Percentiles rank a stretch among this genome's conserved stretches.
phyloP scores from a whole-genome alignment of 1,140 invertebrate species.

The Carposina sasakii region DNA sequence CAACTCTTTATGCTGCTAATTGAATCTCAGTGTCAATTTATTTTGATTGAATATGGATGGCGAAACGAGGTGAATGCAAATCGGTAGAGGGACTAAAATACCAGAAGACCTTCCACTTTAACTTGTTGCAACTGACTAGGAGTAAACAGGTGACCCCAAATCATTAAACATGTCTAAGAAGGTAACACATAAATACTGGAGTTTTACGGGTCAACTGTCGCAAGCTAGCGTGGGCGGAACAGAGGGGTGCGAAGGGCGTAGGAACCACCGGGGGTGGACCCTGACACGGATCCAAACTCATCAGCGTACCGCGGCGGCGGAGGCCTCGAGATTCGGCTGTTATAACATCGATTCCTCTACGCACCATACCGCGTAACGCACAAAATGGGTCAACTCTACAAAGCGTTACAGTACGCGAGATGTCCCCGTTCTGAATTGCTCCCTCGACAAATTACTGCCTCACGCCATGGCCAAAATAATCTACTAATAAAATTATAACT shows the following conservation, averaged over 20 bases:
- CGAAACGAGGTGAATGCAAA: no score
- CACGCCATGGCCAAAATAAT: constrained; percentile 37
- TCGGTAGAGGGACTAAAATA: no score
- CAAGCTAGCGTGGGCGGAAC: constrained; percentile 29
- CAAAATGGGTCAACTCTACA: constrained; percentile 63
- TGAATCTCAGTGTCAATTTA: no score
- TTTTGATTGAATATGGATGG: no score
- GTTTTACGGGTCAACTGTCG: constrained; percentile 52
- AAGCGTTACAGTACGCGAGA: constrained; percentile 30
- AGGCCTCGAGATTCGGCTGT: constrained; percentile 60
- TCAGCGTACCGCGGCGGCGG: constrained; percentile 49
- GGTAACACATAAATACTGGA: constrained; percentile 52
- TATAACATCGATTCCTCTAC: constrained; percentile 60
- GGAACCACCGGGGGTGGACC: constrained; percentile 54
- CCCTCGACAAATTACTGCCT: constrained; percentile 50
- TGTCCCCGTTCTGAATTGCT: constrained; percentile 55
- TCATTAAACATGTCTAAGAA: constrained; percentile 46
- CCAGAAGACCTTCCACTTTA: no score
- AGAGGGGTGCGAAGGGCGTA: constrained; percentile 42
- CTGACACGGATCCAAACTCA: constrained; percentile 67
- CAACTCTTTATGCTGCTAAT: no score
- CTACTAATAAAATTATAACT: constrained; percentile 30
- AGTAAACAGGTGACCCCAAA: constrained; percentile 42
- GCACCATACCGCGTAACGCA: constrained; percentile 49
- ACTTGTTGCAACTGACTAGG: constrained; percentile 27